Base-by-base conservation (phyloP, 2,888 invertebrate genomes). In the Phanerotoma sp. region DNA sequence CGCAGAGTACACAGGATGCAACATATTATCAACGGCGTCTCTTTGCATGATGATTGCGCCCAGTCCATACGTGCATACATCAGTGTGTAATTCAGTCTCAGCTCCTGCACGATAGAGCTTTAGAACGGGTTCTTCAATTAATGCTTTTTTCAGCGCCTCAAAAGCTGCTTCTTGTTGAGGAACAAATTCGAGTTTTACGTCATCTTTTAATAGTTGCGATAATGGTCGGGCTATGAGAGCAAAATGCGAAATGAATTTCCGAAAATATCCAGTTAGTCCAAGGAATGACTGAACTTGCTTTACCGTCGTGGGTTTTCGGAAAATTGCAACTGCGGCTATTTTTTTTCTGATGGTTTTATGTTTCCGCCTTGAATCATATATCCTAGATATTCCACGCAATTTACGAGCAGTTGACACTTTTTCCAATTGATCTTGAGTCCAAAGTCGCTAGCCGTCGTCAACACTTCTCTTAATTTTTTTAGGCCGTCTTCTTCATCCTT, bases 31-130 rank as follows among this genome's bases (percentile, higher is more conserved):
- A 1, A 60, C 46, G 7, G n/a, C 15, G 28, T 54, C 52, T 38
- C 51, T 42, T 18, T 66, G 64, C 11, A 66, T 21, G 1, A 65
- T 9, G n/a, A 63, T 61, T 9, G 62, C 64, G 5, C 63, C 63
- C 7, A 44, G 54, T 0, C 64, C 62, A 7, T 49, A 5, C 15
- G n/a, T 48, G 2, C 33, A 53, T 2, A 58, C 61, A 28, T 62
- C 57, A 1, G 61, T 58, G 20, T 61, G 58, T 9, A 62, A n/a
- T n/a, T n/a, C n/a, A n/a, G n/a, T 62, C 4, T 58, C 35, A 3
- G 58, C 55, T 4, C 48, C 47, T n/a, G 41, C 21, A 4, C 25
- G 15, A 40, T 60, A 62, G 6, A 58, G 32, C 10, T 45, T 21
- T 25, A 62, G 40, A 4, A 62, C 54, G 5, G 60, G 60, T 3